phyloP scores from a whole-genome alignment of 2,888 invertebrate genomes.

The Ischnus inquisitorius region DNA sequence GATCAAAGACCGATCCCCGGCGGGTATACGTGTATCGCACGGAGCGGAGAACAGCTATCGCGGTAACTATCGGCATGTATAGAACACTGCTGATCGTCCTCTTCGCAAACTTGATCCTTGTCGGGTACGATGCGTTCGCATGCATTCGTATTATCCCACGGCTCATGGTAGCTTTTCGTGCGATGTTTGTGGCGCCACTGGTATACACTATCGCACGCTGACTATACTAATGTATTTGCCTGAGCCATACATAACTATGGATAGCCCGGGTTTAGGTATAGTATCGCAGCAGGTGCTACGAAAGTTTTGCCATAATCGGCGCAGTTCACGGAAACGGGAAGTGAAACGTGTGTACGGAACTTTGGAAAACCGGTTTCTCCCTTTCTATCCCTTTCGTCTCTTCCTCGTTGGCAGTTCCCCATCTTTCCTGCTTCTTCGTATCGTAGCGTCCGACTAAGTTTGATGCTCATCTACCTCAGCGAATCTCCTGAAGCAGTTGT shows the following conservation, averaged over 20 bases:
- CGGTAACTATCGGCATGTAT: not conserved
- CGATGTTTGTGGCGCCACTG: not conserved
- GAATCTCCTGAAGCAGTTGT: constrained; percentile 10
- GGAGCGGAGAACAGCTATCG: not conserved
- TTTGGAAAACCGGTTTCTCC: constrained; percentile 39
- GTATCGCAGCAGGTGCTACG: constrained; percentile 34
- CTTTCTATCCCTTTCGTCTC: constrained; percentile 32
- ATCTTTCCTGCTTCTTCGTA: constrained; percentile 1
- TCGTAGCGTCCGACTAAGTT: not conserved
- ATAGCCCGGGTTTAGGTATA: constrained; percentile 5
- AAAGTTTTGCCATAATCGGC: constrained; percentile 54
- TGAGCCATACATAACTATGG: not conserved
- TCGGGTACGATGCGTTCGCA: not conserved
- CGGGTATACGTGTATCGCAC: not conserved
- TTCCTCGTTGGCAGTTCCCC: constrained; percentile 22
- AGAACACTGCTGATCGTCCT: not conserved
- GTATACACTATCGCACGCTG: not conserved
- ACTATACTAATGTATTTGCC: constrained; percentile 7
- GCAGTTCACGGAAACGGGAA: constrained; percentile 34
- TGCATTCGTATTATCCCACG: not conserved
- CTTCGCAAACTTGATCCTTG: not conserved
- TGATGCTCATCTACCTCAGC: constrained; percentile 9
- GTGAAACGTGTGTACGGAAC: constrained; percentile 36
- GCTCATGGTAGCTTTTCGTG: not conserved
- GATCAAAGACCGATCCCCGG: not conserved